Base-by-base conservation (phyloP, 2,888 invertebrate genomes). In the Saturnia pavonia region DNA sequence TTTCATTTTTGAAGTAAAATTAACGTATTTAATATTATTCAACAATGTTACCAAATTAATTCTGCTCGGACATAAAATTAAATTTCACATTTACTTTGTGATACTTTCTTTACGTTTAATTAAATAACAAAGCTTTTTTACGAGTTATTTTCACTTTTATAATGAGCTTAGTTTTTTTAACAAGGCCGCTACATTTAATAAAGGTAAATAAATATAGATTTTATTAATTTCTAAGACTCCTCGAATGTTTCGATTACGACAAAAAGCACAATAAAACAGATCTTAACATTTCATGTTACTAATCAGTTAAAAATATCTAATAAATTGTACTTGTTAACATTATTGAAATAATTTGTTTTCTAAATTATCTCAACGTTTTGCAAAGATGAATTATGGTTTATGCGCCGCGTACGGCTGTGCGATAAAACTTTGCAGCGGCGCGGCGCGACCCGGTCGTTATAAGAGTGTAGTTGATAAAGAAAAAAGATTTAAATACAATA, bases 151-250 rank as follows among this genome's bases (percentile, higher is more conserved):
- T 65, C 65, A 65, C 65, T 65, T 65, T 65, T 65, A 40, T 65
- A 40, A 65, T 65, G 65, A 65, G 40, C 40, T 65, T n/a, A 65
- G n/a, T 65, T 65, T 65, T n/a, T 65, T 65, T n/a, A 7, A 40
- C 22, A 65, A 65, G 2, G 40, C 19, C 8, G 34, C 1, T 40
- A 19, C n/a, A 40, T 9, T 12, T 27, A 11, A 27, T 40, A 12
- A 19, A 40, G 8, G 1, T 40, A 40, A 7, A 40, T 65, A 22
- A 54, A 54, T 54, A 54, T 54, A 22, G 22, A 19, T 11, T 22
- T 11, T 54, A n/a, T 22, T 8, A 22, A 22, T 22, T 54, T 22
- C 11, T 8, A 9, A 9, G 22, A 54, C 12, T 54, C 54, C 22
- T 22, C 14, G 11, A 19, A 19, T 51, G 3, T 7, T 51, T 51